phyloP scores from a whole-genome alignment of 2,113 vertebrate genomes.

The Tragelaphus scriptus region DNA sequence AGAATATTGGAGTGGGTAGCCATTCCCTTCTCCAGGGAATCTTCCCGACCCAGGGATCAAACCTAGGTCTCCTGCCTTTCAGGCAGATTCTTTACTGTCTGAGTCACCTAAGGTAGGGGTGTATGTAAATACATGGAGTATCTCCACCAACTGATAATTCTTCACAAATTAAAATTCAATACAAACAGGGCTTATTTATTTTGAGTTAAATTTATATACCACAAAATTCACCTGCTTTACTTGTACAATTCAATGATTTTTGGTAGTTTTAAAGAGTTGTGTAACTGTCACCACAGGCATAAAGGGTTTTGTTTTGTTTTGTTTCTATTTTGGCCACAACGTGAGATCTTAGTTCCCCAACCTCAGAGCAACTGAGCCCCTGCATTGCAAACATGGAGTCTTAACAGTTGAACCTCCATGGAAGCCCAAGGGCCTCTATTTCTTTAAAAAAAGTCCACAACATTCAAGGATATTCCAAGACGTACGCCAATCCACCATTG shows the following conservation, averaged over 20 bases:
- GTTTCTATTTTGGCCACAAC: not conserved
- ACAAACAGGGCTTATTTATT: not conserved
- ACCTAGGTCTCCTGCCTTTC: not conserved
- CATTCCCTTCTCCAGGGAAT: not conserved
- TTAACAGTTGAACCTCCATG: not conserved
- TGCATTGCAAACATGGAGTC: not conserved
- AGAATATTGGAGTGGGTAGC: not conserved
- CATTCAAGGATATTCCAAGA: not conserved
- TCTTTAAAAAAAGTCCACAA: not conserved
- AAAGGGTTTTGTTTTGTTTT: not conserved
- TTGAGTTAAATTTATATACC: not conserved
- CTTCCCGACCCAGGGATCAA: not conserved
- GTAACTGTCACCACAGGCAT: not conserved
- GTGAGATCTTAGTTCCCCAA: not conserved
- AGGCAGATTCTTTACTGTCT: not conserved
- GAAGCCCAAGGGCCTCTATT: not conserved
- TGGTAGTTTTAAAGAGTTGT: not conserved
- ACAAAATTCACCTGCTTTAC: not conserved
- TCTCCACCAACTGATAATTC: not conserved
- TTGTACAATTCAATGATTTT: not conserved
- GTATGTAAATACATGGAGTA: too few relatives aligned
- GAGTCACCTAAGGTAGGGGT: not conserved
- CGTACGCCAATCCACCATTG: not conserved
- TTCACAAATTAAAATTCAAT: not conserved
- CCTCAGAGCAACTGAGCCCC: not conserved